These are phyloP conservation scores for cat (Felis catus) DNA, from an alignment of 2,113 vertebrate genomes.

Conservation along the genomic window DNA sequence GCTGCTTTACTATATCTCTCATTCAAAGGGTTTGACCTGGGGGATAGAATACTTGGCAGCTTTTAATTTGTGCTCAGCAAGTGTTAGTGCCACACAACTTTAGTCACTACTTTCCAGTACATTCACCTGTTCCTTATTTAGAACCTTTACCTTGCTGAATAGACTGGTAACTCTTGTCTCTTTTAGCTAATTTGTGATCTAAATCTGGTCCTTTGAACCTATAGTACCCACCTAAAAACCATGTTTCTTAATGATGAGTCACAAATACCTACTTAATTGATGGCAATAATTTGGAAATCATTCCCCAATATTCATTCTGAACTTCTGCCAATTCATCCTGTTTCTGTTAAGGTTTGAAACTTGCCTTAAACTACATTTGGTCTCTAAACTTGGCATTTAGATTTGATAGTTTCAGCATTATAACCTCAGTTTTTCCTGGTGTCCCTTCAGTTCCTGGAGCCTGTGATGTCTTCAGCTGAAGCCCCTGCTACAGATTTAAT, in stretches of 20 bases:
- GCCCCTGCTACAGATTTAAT: background rate
- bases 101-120: slow-evolving; percentile 65
- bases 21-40: slow-evolving; percentile 61
- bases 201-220: background rate
- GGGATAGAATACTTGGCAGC: slow-evolving; percentile 51
- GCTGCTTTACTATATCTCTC: slow-evolving; percentile 49
- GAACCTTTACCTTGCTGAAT: background rate
- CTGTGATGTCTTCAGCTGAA: background rate
- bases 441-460: background rate
- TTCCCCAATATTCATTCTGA: background rate
- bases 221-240: background rate
- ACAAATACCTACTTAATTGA: slow-evolving; percentile 30
- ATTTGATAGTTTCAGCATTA: background rate
- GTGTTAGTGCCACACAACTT: background rate
- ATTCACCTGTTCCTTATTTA: slow-evolving; percentile 52
- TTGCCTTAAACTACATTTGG: background rate
- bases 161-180: background rate
- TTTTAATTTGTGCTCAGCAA: slow-evolving; percentile 65
- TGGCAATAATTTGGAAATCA: slow-evolving; percentile 8
- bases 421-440: background rate
- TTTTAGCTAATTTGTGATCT: background rate
- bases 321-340: background rate
- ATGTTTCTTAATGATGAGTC: background rate
- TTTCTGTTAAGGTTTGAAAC: slow-evolving; percentile 3
- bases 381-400: slow-evolving; percentile 5